Evolutionary conservation across 2,113 vertebrate species (phyloP).

Genomic region (Bagarius yarrelli): DNA sequence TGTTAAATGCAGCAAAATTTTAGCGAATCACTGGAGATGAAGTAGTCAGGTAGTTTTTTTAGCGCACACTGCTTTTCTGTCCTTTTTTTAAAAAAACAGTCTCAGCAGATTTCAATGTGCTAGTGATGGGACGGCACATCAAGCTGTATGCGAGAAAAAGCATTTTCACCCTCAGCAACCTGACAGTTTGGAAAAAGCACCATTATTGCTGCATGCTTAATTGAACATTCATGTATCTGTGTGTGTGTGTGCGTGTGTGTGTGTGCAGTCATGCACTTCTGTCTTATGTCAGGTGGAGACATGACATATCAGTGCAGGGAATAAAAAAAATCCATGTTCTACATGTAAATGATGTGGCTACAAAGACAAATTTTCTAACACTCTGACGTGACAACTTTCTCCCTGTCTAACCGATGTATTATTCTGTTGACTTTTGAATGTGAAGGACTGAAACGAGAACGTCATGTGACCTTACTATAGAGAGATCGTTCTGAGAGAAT

Average conservation of each 20-base stretch:
- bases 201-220: conserved; percentile 99
- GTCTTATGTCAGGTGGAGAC: conserved; percentile 91
- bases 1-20: conserved; percentile 12
- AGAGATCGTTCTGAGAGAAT: conserved; percentile 25
- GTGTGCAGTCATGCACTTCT: conserved; percentile 81
- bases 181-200: conserved; percentile 92
- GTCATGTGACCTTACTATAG: conserved; percentile 60
- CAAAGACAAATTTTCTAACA: conserved; percentile 93
- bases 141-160: conserved; percentile 86
- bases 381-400: conserved; percentile 86
- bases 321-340: conserved; percentile 94
- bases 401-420: conserved; percentile 75
- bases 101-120: conserved; percentile 90
- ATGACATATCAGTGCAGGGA: conserved; percentile 85
- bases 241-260: conserved; percentile 90
- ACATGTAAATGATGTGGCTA: conserved; percentile 94
- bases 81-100: conserved; percentile 86
- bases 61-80: conserved; percentile 10
- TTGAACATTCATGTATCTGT: conserved; percentile 83
- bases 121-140: conserved; percentile 79
- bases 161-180: conserved; percentile 81
- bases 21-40: neutral
- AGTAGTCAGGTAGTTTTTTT: neutral
- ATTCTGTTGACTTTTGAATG: conserved; percentile 60
- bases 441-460: conserved; percentile 39